Percentiles rank a stretch among this genome's conserved stretches.
Evolutionary conservation across 1,140 invertebrate genomes (phyloP).

Genomic region (Lineus longissimus): DNA sequence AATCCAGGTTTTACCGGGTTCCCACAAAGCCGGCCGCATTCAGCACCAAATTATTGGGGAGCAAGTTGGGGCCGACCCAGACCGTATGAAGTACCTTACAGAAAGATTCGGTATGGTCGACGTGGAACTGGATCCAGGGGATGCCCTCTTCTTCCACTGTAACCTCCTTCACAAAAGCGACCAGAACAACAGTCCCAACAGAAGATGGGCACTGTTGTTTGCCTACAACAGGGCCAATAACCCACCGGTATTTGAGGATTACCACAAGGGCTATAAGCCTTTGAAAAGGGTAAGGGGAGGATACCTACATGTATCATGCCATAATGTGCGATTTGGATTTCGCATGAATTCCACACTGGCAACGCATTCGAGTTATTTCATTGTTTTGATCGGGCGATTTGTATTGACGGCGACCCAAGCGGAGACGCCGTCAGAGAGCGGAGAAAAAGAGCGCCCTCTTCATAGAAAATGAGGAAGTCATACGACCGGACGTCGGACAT

Average conservation of each 20-base stretch:
- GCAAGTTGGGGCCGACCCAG: background rate
- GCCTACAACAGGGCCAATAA: slow-evolving; percentile 39
- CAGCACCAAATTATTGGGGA: background rate
- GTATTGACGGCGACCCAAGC: no score
- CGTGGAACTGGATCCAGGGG: slow-evolving; percentile 22
- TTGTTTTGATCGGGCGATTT: no score
- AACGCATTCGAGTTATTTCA: no score
- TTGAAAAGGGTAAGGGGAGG: slow-evolving; percentile 36
- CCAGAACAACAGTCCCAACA: slow-evolving; percentile 30
- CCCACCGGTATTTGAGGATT: slow-evolving; percentile 30
- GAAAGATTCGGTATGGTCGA: background rate
- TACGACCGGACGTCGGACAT: no score
- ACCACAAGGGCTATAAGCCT: slow-evolving; percentile 30
- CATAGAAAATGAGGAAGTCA: no score
- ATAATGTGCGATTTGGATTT: no score
- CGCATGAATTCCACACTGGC: no score
- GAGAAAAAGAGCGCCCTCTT: no score
- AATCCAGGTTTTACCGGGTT: background rate
- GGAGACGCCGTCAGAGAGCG: no score
- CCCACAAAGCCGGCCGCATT: background rate
- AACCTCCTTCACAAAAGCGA: slow-evolving; percentile 38
- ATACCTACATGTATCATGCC: no score
- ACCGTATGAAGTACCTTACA: background rate
- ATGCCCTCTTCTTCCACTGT: slow-evolving; percentile 39
- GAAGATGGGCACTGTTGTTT: slow-evolving; percentile 37